A percentile compares a stretch with the other conserved stretches of the same genome.
phyloP scores from a whole-genome alignment of 2,888 invertebrate species.

The Parnassius glacialis region DNA sequence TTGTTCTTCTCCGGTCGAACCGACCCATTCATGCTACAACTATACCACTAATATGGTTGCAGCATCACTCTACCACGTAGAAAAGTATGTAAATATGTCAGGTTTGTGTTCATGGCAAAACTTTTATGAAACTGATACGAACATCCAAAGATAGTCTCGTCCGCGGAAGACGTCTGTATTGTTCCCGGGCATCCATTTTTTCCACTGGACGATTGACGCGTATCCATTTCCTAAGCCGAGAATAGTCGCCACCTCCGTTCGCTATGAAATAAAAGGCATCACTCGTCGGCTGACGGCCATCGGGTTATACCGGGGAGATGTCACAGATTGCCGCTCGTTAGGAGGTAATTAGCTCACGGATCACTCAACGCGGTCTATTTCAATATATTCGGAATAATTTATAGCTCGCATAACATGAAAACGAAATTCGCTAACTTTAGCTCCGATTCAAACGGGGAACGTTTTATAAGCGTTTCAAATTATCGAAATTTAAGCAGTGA shows the following conservation, averaged over 20 bases:
- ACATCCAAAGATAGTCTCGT: conserved; percentile 56
- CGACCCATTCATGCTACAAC: too few relatives aligned
- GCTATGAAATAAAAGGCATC: conserved; percentile 77
- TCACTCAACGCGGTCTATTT: conserved; percentile 72
- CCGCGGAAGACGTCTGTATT: conserved; percentile 60
- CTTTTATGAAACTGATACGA: conserved; percentile 24
- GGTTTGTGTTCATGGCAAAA: conserved; percentile 19
- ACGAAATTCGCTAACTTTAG: conserved; percentile 40
- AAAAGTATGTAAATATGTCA: conserved; percentile 10
- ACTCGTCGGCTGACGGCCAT: conserved; percentile 63
- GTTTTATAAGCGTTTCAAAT: too few relatives aligned
- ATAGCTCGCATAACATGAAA: conserved; percentile 39
- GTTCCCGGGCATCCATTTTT: conserved; percentile 60
- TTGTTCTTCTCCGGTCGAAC: too few relatives aligned
- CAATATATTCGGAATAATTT: conserved; percentile 58
- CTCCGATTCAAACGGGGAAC: too few relatives aligned
- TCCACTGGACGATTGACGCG: conserved; percentile 66
- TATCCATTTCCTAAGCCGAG: conserved; percentile 74
- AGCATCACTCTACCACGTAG: too few relatives aligned
- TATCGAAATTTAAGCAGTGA: too few relatives aligned
- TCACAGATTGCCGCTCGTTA: conserved; percentile 75
- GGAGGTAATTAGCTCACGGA: conserved; percentile 75
- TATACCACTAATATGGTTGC: too few relatives aligned
- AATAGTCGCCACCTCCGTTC: conserved; percentile 58
- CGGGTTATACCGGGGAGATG: conserved; percentile 66